Evolutionary conservation across 2,113 vertebrate species (phyloP).

Genomic region (Neopipo cinnamomea): DNA sequence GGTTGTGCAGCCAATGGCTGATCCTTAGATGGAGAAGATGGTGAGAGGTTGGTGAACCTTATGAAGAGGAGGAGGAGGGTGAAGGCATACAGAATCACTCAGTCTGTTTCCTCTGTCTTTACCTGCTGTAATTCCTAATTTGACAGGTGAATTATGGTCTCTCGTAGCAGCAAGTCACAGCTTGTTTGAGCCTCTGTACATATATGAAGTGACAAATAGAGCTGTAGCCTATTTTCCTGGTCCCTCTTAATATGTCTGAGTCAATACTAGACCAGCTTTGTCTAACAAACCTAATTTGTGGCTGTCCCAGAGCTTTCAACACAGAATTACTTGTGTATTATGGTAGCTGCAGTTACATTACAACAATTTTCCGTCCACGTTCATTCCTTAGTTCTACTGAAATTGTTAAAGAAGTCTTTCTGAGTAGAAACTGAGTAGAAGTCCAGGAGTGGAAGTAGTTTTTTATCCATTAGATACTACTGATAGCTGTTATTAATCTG

Average conservation of each 20-base stretch:
- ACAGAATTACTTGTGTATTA: background rate
- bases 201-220: background rate
- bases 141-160: background rate
- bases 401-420: background rate
- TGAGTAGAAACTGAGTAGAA: background rate
- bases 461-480: background rate
- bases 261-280: background rate
- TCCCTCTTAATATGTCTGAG: background rate
- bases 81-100: background rate
- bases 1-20: background rate
- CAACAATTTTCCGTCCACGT: background rate
- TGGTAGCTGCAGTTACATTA: background rate
- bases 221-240: background rate
- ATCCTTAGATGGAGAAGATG: background rate
- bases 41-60: background rate
- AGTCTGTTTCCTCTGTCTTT: background rate
- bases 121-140: background rate
- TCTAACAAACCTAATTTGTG: background rate
- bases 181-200: background rate
- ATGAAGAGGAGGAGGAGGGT: background rate
- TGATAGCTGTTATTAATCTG: background rate
- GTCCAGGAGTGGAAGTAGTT: background rate
- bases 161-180: background rate
- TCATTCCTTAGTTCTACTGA: background rate
- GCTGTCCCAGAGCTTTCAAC: background rate